Evolutionary conservation across 2,113 vertebrate species (phyloP), one percentile per base, ranked within the genome.

Genomic region (Cyprinodon variegatus): DNA sequence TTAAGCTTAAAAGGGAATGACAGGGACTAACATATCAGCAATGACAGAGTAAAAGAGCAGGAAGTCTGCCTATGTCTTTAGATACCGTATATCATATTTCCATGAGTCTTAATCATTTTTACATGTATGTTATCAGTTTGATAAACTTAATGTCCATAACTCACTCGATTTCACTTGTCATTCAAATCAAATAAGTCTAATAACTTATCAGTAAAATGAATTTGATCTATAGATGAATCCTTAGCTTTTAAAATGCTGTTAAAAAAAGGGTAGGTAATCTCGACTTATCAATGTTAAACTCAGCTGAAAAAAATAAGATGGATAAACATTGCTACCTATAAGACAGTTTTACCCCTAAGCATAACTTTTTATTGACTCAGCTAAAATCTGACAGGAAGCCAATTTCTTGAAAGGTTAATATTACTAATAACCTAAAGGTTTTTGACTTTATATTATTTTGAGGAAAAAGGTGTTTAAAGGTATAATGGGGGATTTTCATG

Each of bases 31-130:
- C 11, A 29, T 41, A 75, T 76, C 61, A 64, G 71, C 61, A 61
- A 14, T 84, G 82, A 90, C 81, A 78, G 72, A 85, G 81, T 78
- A 79, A 71, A 45, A 10, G 59, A 67, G 77, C 50, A 38, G 57
- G 38, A 14, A 12, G 63, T 71, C 50, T n/a, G 17, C 2, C 8
- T 41, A 9, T 9, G 20, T 57, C 50, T 20, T 57, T 57, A 57
- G 50, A n/a, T 9, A 3, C 29, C 29, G 29, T 29, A 29, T 57
- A 15, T 53, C 20, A 57, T 20, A 10, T n/a, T 57, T 57, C n/a
- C 50, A n/a, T 57, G 50, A 9, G 50, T 20, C 10, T 57, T 57
- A 57, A 4, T 8, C 15, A 53, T 53, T 5, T 53, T 53, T 53
- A 29, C 29, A 29, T 14, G 15, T 8, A 53, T 53, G 15, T 53